Evolutionary conservation across 2,888 invertebrate genomes (phyloP).

Genomic region (Drosophila fungiperda): DNA sequence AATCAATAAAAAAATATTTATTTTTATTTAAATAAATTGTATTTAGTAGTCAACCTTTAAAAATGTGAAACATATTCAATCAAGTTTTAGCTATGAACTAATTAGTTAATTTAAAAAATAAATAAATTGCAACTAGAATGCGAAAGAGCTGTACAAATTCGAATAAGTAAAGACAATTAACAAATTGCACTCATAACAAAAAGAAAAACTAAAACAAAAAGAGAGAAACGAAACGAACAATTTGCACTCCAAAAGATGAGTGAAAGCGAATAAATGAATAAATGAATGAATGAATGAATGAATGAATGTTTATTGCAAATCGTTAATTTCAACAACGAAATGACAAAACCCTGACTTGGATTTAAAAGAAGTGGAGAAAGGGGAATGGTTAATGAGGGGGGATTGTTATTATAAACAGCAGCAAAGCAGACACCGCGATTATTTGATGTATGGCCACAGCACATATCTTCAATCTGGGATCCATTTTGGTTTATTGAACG

Average conservation of each 20-base stretch:
- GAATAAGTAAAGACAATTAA: slow-evolving; percentile 48
- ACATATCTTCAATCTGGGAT: slow-evolving; percentile 58
- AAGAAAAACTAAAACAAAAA: neutral
- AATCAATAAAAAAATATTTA: neutral
- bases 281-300: slow-evolving; percentile 25
- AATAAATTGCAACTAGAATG: slow-evolving; percentile 14
- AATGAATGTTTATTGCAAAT: slow-evolving; percentile 63
- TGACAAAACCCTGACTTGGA: slow-evolving; percentile 12
- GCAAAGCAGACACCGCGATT: neutral
- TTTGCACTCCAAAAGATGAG: slow-evolving; percentile 37
- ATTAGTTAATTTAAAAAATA: slow-evolving; percentile 40
- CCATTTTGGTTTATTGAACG: slow-evolving; percentile 57
- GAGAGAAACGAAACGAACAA: slow-evolving; percentile 12
- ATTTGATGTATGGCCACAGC: slow-evolving; percentile 13
- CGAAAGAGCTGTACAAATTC: slow-evolving; percentile 36
- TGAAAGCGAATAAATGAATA: slow-evolving; percentile 40
- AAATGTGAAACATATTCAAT: neutral
- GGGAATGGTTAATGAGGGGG: neutral
- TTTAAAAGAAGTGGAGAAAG: neutral
- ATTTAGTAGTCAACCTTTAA: neutral
- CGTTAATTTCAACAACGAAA: slow-evolving; percentile 34
- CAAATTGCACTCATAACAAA: slow-evolving; percentile 28
- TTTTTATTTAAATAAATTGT: neutral
- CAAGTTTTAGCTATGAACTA: neutral
- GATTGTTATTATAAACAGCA: slow-evolving; percentile 1